A percentile compares a stretch with the other conserved stretches of the same genome.
Evolutionary conservation across 2,113 vertebrate species (phyloP).

Genomic region (Zosterops lateralis): DNA sequence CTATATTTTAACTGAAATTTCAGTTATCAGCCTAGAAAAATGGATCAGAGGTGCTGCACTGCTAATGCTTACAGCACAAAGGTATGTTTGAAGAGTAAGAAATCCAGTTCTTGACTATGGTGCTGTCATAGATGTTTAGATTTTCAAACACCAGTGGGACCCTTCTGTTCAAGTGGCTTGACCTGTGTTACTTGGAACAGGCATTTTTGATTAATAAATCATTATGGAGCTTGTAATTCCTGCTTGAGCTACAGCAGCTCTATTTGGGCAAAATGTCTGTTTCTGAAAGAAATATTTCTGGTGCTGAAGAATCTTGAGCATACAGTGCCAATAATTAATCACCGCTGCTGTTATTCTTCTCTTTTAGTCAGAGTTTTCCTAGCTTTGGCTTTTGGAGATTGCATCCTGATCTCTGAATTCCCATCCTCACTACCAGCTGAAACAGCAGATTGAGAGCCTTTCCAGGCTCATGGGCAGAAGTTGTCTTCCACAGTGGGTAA

Average conservation of each 20-base stretch:
- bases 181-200: neutral
- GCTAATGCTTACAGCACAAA: neutral
- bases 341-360: neutral
- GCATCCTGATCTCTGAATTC: neutral
- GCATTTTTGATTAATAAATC: neutral
- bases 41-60: neutral
- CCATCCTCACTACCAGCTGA: neutral
- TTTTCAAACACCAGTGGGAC: conserved; percentile 4
- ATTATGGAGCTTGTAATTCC: neutral
- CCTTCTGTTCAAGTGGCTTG: neutral
- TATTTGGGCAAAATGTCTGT: neutral
- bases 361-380: neutral
- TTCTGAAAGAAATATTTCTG: neutral
- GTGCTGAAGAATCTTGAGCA: neutral
- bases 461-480: neutral
- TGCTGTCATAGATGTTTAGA: neutral
- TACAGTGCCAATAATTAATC: neutral
- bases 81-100: neutral
- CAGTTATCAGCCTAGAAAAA: conserved; percentile 3
- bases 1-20: neutral
- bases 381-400: neutral
- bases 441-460: neutral
- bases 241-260: neutral
- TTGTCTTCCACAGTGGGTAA: neutral
- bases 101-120: neutral